Evolutionary conservation across 1,140 invertebrate genomes (phyloP).

Genomic region (Periplaneta americana): DNA sequence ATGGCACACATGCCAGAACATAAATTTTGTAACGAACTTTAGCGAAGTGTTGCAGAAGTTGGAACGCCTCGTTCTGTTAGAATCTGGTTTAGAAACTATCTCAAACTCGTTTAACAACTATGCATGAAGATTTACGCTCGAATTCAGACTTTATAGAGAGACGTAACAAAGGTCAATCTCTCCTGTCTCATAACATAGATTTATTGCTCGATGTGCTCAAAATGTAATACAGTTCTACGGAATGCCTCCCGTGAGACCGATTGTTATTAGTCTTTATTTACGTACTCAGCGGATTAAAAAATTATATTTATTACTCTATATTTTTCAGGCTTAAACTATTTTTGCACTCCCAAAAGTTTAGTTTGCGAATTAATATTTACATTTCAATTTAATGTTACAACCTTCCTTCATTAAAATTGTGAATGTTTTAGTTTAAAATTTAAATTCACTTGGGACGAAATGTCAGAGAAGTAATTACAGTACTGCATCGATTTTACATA

Average conservation of each 20-base stretch:
- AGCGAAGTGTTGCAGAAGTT: background rate
- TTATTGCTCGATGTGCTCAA: background rate
- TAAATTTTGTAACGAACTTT: background rate
- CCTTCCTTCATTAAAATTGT: too few species aligned
- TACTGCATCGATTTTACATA: too few species aligned
- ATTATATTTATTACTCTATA: too few species aligned
- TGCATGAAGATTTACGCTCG: background rate
- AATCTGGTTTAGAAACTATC: background rate
- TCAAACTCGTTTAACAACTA: background rate
- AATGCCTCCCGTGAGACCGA: background rate
- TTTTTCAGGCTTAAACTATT: too few species aligned
- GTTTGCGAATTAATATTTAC: too few species aligned
- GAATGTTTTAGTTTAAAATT: too few species aligned
- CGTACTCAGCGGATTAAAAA: too few species aligned
- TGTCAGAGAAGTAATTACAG: too few species aligned
- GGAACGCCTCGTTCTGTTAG: background rate
- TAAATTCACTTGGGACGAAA: too few species aligned
- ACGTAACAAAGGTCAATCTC: background rate
- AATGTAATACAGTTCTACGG: background rate
- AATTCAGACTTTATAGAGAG: background rate
- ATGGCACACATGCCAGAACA: background rate
- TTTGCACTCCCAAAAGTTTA: too few species aligned
- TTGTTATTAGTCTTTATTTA: too few species aligned
- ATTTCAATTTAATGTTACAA: too few species aligned
- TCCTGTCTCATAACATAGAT: background rate